Conservation (phyloP, 1,140 invertebrate genomes). For the Bombus terrestris region DNA sequence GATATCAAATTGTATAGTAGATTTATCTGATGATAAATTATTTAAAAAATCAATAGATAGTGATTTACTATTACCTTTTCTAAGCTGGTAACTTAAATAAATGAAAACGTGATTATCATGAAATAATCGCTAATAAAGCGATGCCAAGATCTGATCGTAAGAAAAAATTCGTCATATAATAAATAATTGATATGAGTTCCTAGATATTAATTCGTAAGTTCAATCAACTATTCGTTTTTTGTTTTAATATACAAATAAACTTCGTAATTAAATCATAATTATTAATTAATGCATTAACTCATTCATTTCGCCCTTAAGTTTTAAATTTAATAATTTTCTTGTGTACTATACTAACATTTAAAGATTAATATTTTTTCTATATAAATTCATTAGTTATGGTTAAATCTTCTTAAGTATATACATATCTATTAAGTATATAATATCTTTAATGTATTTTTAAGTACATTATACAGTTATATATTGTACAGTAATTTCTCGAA, state of each 20-base stretch:
- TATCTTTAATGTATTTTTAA: too few species aligned
- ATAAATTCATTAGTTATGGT: neutral
- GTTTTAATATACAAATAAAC: neutral
- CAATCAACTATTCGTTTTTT: neutral
- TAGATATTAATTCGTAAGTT: neutral
- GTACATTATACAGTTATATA: too few species aligned
- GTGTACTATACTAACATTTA: neutral
- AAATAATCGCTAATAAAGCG: neutral
- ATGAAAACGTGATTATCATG: neutral
- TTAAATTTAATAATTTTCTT: too few species aligned
- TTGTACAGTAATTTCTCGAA: neutral
- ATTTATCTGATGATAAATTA: neutral
- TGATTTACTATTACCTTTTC: neutral
- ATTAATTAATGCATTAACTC: neutral
- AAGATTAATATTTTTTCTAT: neutral
- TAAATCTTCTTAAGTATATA: neutral
- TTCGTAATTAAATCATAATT: neutral
- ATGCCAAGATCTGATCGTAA: neutral
- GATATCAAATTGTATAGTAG: neutral
- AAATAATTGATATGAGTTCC: neutral
- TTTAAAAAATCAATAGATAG: neutral
- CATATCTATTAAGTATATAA: too few species aligned
- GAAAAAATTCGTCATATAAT: neutral
- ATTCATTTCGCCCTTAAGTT: neutral
- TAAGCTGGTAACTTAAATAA: neutral